Percentiles rank a stretch among this genome's conserved stretches.
Conservation (phyloP, 2,888 invertebrate species). For the Aleiodes leptofemur region DNA sequence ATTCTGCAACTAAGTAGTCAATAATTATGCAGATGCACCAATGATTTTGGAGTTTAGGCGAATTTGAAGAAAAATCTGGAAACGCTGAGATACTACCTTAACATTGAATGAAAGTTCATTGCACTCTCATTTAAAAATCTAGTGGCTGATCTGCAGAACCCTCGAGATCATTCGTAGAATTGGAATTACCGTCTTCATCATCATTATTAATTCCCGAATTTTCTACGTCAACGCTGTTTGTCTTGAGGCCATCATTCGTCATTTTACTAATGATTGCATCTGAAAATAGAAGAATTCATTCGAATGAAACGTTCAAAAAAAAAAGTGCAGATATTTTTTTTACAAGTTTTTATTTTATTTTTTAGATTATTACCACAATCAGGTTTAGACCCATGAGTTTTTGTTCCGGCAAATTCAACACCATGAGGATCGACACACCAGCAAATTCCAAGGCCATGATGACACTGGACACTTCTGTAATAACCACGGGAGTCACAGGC, state of each 20-base stretch:
- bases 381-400: conserved; percentile 85
- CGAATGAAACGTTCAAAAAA: neutral
- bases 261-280: conserved; percentile 76
- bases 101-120: neutral
- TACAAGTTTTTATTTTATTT: neutral
- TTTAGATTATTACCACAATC: conserved; percentile 82
- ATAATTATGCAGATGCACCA: too few species aligned
- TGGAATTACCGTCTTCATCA: conserved; percentile 85
- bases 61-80: neutral
- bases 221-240: conserved; percentile 76
- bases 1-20: too few species aligned
- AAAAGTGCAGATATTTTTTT: neutral
- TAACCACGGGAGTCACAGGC: conserved; percentile 90
- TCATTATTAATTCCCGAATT: conserved; percentile 78
- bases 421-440: conserved; percentile 97
- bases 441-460: conserved; percentile 90
- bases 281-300: conserved; percentile 58
- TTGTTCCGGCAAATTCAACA: conserved; percentile 89
- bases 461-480: conserved; percentile 91
- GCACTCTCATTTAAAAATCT: conserved; percentile 80
- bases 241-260: conserved; percentile 72
- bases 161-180: conserved; percentile 83
- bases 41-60: too few species aligned
- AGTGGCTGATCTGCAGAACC: conserved; percentile 87
- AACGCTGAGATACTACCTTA: neutral